Evolutionary conservation across 2,888 invertebrate genomes (phyloP).

Genomic region (Ophonus ardosiacus): DNA sequence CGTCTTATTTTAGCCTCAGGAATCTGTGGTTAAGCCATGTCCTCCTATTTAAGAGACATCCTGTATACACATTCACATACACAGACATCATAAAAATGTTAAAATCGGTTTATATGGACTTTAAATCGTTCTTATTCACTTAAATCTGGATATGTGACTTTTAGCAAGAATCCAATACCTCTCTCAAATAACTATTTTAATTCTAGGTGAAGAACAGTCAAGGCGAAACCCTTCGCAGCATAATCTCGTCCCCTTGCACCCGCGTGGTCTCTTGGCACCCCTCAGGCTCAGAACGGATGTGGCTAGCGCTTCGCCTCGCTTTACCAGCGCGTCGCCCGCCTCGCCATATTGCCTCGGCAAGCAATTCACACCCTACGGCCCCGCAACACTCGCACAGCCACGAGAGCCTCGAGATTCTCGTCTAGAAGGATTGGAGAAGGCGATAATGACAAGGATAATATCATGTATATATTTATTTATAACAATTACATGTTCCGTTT

Average conservation of each 20-base stretch:
- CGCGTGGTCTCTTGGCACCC: conserved; percentile 28
- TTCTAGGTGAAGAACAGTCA: conserved; percentile 72
- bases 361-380: conserved; percentile 18
- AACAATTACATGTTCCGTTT: neutral
- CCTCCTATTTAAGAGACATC: too few species aligned
- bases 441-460: conserved; percentile 66
- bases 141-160: too few species aligned
- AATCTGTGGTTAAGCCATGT: too few species aligned
- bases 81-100: too few species aligned
- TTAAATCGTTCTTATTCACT: too few species aligned
- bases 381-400: conserved; percentile 66
- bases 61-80: too few species aligned
- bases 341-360: neutral
- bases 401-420: conserved; percentile 71
- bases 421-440: conserved; percentile 56
- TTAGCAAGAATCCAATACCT: too few species aligned
- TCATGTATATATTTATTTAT: neutral
- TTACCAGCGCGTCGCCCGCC: neutral
- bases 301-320: conserved; percentile 80
- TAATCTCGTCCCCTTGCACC: conserved; percentile 72
- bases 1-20: too few species aligned
- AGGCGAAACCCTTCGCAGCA: conserved; percentile 77
- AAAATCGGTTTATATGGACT: too few species aligned
- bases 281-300: conserved; percentile 78
- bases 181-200: too few species aligned